Conservation (phyloP, 2,113 vertebrate genomes). For the Pantherophis guttatus region DNA sequence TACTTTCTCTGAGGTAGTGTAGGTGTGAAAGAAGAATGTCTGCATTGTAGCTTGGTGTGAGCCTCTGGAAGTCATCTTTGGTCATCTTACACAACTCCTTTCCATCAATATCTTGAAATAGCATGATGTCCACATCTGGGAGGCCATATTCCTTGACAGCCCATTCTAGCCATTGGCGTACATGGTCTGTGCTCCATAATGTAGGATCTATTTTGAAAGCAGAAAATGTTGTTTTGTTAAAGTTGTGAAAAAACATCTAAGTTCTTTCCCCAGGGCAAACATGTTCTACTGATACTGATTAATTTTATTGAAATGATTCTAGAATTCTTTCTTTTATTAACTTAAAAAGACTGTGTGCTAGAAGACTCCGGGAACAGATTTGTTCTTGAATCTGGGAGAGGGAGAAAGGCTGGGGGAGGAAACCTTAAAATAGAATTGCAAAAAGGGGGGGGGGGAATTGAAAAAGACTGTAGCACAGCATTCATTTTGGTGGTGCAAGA, state of each 20-base stretch:
- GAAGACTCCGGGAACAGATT: neutral
- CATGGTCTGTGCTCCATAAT: constrained; percentile 84
- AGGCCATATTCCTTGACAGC: constrained; percentile 85
- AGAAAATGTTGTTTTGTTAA: neutral
- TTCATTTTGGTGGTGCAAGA: neutral
- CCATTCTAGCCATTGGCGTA: constrained; percentile 90
- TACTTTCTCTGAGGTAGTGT: constrained; percentile 95
- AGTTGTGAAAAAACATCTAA: neutral
- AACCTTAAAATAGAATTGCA: neutral
- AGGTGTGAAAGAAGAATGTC: constrained; percentile 89
- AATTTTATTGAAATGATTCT: neutral
- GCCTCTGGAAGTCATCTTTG: constrained; percentile 86
- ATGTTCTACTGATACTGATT: neutral
- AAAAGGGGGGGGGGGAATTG: neutral
- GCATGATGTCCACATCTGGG: constrained; percentile 77
- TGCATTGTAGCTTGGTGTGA: constrained; percentile 85
- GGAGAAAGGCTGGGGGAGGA: neutral
- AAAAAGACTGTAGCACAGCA: neutral
- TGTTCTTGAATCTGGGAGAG: neutral
- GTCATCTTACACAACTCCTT: constrained; percentile 89
- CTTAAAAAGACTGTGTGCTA: neutral
- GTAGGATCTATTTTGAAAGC: constrained; percentile 74
- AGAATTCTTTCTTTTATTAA: neutral
- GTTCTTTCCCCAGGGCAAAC: neutral
- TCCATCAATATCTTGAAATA: constrained; percentile 85